A percentile compares a stretch with the other conserved stretches of the same genome.
Evolutionary conservation across 1,140 invertebrate genomes (phyloP).

Genomic region (Oppia nitens): DNA sequence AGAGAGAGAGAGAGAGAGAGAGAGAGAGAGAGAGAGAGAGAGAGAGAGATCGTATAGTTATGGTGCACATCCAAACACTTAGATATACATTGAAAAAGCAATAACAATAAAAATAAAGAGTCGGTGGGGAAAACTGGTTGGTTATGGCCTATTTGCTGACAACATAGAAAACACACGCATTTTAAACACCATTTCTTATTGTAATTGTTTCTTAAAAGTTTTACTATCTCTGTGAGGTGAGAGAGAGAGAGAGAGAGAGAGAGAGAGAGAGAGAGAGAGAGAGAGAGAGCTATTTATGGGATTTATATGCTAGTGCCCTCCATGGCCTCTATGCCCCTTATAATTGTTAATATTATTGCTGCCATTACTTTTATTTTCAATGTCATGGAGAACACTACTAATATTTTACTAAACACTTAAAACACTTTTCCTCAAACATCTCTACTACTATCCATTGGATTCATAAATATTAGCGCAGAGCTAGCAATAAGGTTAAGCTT

Average conservation of each 20-base stretch:
- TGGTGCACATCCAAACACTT: too few relatives aligned
- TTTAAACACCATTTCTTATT: conserved; percentile 1
- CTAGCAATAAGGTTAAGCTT: not conserved
- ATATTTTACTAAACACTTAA: not conserved
- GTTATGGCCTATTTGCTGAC: conserved; percentile 5
- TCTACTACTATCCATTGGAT: not conserved
- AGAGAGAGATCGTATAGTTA: not conserved
- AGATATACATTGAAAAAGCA: not conserved
- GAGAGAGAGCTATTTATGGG: too few relatives aligned
- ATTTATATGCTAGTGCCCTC: not conserved
- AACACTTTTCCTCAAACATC: too few relatives aligned
- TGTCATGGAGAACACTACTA: not conserved
- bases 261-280: too few relatives aligned
- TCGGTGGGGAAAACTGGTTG: not conserved
- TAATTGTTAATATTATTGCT: not conserved
- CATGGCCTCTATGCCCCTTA: too few relatives aligned
- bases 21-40: conserved; percentile 2
- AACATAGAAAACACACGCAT: conserved; percentile 3
- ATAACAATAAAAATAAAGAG: conserved; percentile 6
- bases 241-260: too few relatives aligned
- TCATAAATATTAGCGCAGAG: not conserved
- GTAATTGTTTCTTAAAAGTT: conserved; percentile 7
- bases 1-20: conserved; percentile 6
- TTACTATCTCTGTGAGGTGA: not conserved
- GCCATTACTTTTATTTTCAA: not conserved